These are phyloP conservation scores for Urocyon cinereoargenteus DNA, from an alignment of 2,797 vertebrate species.

Conservation along the genomic window DNA sequence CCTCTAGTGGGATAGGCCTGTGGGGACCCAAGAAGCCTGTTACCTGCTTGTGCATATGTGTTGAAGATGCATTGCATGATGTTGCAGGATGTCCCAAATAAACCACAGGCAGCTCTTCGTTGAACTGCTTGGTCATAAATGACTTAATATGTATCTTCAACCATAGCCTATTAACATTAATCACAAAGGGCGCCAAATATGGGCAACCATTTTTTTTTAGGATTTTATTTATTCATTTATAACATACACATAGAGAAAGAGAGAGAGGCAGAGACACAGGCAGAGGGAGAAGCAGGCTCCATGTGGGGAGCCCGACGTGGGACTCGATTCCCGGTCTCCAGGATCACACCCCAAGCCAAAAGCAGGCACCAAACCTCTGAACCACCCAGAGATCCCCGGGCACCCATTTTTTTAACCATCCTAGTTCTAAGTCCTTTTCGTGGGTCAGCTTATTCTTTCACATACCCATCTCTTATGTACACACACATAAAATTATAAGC, in stretches of 20 bases:
- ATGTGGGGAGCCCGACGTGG: too few relatives aligned
- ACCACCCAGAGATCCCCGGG: too few relatives aligned
- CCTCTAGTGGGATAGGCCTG: not conserved
- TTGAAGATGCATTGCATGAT: not conserved
- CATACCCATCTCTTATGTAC: not conserved
- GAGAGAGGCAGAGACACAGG: too few relatives aligned
- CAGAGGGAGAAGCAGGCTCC: too few relatives aligned
- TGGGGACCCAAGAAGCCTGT: not conserved
- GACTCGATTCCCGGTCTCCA: too few relatives aligned
- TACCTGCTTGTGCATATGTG: conserved; percentile 14
- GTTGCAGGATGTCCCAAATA: not conserved
- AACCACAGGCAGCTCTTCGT: not conserved
- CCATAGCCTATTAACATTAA: not conserved
- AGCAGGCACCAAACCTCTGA: too few relatives aligned
- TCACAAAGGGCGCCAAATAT: conserved; percentile 48
- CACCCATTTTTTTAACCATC: not conserved
- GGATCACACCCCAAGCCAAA: too few relatives aligned
- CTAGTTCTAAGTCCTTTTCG: not conserved
- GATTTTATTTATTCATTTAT: too few relatives aligned
- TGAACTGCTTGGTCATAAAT: not conserved
- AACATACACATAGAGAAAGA: too few relatives aligned
- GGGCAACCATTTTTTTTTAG: not conserved
- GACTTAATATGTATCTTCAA: conserved; percentile 20
- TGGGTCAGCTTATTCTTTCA: not conserved
- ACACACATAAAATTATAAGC: not conserved